Evolutionary conservation across 2,797 vertebrate genomes (phyloP), one percentile per base, ranked within the genome.

Genomic region (Mastacembelus armatus): DNA sequence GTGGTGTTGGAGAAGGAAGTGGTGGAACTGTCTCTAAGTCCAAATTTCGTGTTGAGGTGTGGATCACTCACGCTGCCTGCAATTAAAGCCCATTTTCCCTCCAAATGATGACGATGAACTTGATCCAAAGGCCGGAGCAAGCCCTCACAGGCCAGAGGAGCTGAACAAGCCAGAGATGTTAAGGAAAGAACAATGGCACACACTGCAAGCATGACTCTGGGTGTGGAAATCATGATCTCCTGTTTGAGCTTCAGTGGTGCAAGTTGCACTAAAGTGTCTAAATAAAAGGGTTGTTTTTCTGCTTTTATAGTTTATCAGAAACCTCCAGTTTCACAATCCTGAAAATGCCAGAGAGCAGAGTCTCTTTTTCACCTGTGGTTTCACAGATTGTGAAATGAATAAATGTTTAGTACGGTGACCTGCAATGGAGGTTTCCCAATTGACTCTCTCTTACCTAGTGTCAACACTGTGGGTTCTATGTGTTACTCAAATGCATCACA

Each of bases 101-200:
- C 56, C 30, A 85, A 36, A 48, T 40, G 27, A 18, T 1, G 18
- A 39, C 24, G 45, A 16, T 65, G 18, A 9, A 74, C 38, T 2
- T 19, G 58, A 44, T 30, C 70, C 27, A 65, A 18, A 7, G 81
- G 84, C 15, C 39, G 49, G 47, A 82, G 10, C 39, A 71, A 44
- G 9, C 79, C 59, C 10, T 80, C 59, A 24, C 87, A 89, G 29
- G 32, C 22, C 27, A 72, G 35, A 38, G 75, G 73, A 59, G 69
- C 79, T 32, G 87, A 61, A 4, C 8, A 71, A 48, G 71, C 52
- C 45, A 60, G 11, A 47, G 77, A 35, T 16, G 57, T 14, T 47
- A 76, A 30, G 33, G 42, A 77, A 48, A 86, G 14, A 21, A 40
- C 7, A 0, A 78, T 1, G 10, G 10, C 29, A 49, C 32, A 69